These are phyloP conservation scores for Rhagium mordax DNA, from an alignment of 2,888 invertebrate genomes.

Conservation along the genomic window DNA sequence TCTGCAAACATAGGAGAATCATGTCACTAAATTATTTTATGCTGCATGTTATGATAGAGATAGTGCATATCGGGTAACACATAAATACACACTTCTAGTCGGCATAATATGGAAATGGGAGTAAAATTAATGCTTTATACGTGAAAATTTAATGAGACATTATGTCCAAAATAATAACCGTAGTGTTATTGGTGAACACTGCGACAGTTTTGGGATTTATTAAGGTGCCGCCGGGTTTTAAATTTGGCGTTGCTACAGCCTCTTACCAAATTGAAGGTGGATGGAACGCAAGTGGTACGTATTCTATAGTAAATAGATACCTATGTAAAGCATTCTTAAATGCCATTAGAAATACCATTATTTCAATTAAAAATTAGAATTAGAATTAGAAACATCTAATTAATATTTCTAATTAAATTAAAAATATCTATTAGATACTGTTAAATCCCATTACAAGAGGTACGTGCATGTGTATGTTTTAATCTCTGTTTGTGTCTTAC, in stretches of 20 bases:
- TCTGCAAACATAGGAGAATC: neutral
- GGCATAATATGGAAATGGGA: conserved; percentile 2
- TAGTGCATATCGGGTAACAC: conserved; percentile 20
- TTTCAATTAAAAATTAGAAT: too few species aligned
- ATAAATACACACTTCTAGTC: conserved; percentile 4
- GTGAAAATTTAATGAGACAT: conserved; percentile 1
- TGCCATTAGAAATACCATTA: too few species aligned
- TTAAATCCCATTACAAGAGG: too few species aligned
- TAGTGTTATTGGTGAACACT: conserved; percentile 6
- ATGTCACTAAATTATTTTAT: neutral
- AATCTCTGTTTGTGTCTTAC: too few species aligned
- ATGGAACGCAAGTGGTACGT: conserved; percentile 71
- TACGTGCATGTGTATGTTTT: too few species aligned
- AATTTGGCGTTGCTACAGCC: conserved; percentile 68
- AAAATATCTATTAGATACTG: too few species aligned
- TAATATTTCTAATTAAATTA: too few species aligned
- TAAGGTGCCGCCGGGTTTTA: conserved; percentile 58
- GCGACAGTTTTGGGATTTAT: neutral
- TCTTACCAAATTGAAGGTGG: conserved; percentile 73
- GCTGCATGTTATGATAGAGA: conserved; percentile 9
- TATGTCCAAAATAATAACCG: conserved; percentile 12
- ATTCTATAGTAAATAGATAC: too few species aligned
- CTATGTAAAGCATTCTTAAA: too few species aligned
- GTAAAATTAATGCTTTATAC: conserved; percentile 3
- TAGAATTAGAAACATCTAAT: too few species aligned